Percentiles rank a stretch among this genome's conserved stretches.
These are phyloP conservation scores for Cryptotermes secundus DNA, from an alignment of 1,140 invertebrate species.

Conservation along the genomic window DNA sequence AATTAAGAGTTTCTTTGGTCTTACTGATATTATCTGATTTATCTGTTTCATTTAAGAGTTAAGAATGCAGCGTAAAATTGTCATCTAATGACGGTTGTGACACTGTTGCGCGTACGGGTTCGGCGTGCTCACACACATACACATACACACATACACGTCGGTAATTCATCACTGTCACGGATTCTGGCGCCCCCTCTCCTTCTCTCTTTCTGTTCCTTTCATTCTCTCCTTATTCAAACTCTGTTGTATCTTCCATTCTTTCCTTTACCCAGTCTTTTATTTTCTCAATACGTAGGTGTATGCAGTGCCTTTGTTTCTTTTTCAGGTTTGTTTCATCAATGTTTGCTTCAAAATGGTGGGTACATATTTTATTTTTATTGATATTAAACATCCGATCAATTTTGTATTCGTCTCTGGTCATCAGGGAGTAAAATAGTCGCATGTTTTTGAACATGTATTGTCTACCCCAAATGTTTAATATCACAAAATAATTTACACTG, in stretches of 20 bases:
- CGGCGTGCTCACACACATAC: not conserved
- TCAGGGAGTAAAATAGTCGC: no score
- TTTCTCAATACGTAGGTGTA: not conserved
- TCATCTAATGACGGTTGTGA: not conserved
- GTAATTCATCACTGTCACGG: slow-evolving; percentile 16
- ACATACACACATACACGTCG: slow-evolving; percentile 11
- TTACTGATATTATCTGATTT: no score
- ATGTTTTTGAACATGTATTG: no score
- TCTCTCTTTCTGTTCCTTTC: slow-evolving; percentile 15
- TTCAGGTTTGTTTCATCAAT: not conserved
- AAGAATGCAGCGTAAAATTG: no score
- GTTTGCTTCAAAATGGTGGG: no score
- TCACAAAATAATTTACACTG: no score
- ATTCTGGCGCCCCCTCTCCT: slow-evolving; percentile 7
- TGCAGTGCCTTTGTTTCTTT: not conserved
- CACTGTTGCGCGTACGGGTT: not conserved
- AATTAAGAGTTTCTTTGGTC: no score
- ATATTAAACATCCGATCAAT: no score
- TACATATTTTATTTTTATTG: no score
- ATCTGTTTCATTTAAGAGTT: no score
- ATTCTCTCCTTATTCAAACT: slow-evolving; percentile 14
- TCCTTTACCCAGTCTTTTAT: not conserved
- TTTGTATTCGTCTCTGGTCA: no score
- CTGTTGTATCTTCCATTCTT: slow-evolving; percentile 17
- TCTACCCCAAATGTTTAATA: no score